A percentile compares a stretch with the other conserved stretches of the same genome.
These are phyloP conservation scores for Gymnogyps californianus DNA, from an alignment of 2,113 vertebrate genomes.

Conservation along the genomic window DNA sequence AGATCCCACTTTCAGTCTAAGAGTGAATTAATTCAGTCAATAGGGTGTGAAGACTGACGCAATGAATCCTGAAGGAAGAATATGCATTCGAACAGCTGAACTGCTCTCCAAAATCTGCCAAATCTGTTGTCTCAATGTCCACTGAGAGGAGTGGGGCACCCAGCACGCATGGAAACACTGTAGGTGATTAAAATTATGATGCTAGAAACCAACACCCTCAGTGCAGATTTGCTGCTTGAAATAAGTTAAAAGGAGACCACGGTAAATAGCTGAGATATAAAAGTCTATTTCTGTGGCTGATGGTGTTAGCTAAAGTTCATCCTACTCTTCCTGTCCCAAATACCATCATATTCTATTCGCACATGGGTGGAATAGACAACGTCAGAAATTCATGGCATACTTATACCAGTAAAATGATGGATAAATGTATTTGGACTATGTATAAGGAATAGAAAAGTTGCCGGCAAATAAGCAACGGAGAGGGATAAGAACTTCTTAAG, in stretches of 20 bases:
- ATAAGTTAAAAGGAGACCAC: background rate
- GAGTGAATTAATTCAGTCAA: background rate
- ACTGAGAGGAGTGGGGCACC: background rate
- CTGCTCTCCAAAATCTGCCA: background rate
- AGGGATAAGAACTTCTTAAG: background rate
- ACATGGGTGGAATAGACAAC: background rate
- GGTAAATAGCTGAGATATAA: background rate
- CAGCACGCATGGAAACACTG: background rate
- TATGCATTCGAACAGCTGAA: background rate
- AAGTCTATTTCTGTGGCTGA: background rate
- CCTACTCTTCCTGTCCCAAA: background rate
- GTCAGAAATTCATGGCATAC: background rate
- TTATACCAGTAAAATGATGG: background rate
- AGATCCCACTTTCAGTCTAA: background rate
- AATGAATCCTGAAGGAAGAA: background rate
- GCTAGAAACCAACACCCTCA: background rate
- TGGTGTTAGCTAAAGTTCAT: background rate
- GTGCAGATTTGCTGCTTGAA: background rate
- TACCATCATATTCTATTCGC: background rate
- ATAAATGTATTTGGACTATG: background rate
- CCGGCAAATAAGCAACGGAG: fast-evolving
- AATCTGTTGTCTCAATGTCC: background rate
- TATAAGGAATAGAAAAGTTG: background rate
- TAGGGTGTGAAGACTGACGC: background rate
- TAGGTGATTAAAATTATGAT: background rate